Conservation (phyloP, 2,888 invertebrate species). For the Drepana falcataria region DNA sequence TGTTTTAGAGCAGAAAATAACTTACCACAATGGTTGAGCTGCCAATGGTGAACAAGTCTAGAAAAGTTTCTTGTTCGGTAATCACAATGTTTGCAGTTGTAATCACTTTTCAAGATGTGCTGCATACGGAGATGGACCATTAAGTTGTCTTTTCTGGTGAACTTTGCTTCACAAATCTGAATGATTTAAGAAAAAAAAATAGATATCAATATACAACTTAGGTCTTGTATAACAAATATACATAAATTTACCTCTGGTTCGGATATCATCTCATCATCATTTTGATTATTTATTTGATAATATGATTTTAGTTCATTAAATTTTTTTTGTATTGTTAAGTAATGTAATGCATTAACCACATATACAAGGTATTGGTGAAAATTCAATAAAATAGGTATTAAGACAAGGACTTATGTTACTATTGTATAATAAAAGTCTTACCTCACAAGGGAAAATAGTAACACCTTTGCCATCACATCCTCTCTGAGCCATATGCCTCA, state of each 20-base stretch:
- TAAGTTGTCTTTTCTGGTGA: slow-evolving; percentile 86
- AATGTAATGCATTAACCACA: too few species aligned
- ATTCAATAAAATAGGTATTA: too few species aligned
- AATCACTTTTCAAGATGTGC: slow-evolving; percentile 40
- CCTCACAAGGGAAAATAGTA: slow-evolving; percentile 50
- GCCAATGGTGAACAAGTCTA: slow-evolving; percentile 54
- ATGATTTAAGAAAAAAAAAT: slow-evolving; percentile 11
- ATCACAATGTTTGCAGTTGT: slow-evolving; percentile 49
- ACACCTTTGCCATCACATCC: slow-evolving; percentile 80
- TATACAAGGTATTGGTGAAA: too few species aligned
- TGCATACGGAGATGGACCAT: slow-evolving; percentile 85
- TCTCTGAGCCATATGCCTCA: slow-evolving; percentile 83
- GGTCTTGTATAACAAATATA: too few species aligned
- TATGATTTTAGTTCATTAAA: too few species aligned
- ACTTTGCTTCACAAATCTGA: slow-evolving; percentile 81
- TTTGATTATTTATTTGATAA: too few species aligned
- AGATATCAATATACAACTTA: too few species aligned
- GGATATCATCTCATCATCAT: too few species aligned
- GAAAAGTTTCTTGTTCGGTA: slow-evolving; percentile 53
- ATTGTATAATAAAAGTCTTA: slow-evolving; percentile 14
- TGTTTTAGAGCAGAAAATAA: slow-evolving; percentile 1
- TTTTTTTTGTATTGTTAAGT: too few species aligned
- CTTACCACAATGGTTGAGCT: slow-evolving; percentile 49
- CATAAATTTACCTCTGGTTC: too few species aligned
- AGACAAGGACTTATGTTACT: too few species aligned